Base-by-base conservation (phyloP, 2,113 vertebrate genomes). In the Melanotaenia duboulayi region DNA sequence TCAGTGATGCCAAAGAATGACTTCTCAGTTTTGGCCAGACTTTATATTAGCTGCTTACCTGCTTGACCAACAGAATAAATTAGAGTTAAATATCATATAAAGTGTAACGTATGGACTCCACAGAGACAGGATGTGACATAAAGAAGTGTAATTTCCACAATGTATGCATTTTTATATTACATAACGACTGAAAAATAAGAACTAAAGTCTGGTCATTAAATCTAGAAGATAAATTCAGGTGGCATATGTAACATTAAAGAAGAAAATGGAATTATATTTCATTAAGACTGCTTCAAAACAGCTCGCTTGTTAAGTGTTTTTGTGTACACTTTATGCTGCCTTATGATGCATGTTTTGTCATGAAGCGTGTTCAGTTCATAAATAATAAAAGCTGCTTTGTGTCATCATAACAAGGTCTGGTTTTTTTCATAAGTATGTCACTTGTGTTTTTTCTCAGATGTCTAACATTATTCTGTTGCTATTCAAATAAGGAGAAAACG, bases 1-100 rank as follows among this genome's bases (percentile, higher is more conserved):
- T 67, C 35, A 32, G 52, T 1, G 32, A 74, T 65, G 82, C 75
- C 69, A 77, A 81, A 74, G 57, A 79, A 60, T 57, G 46, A 51
- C 32, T 68, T 66, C 22, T 35, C 25, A 79, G 59, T 74, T 74
- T 58, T 66, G 50, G 17, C 44, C 4, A 9, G 19, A 8, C 13
- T 48, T 48, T 48, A 14, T n/a, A 42, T 42, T 13, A 14, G 40
- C 40, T 42, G 40, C 14, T 14, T 4, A 14, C 12, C 40, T 14
- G 40, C 40, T 42, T 42, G 40, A 42, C 40, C 13, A 40, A 40
- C 39, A 42, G 40, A 42, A 16, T 42, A n/a, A 28, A 19, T 19
- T n/a, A n/a, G n/a, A n/a, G n/a, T n/a, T n/a, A n/a, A n/a, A n/a
- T n/a, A n/a, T n/a, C n/a, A n/a, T n/a, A n/a, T n/a, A n/a, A n/a